Conservation (phyloP, 1,140 invertebrate species). For the Meloidogyne floridensis region DNA sequence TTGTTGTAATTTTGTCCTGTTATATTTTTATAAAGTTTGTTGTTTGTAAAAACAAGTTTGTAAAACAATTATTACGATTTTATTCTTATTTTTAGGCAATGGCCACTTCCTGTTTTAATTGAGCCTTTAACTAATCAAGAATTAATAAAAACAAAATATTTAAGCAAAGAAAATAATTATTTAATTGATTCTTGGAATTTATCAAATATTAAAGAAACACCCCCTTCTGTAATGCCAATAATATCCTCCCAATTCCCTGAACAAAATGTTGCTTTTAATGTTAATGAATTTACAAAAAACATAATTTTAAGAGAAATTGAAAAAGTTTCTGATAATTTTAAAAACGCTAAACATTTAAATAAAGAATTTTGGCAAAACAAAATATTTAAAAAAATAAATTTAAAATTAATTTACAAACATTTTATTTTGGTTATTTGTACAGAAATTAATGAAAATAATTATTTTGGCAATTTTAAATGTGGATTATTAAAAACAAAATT, state of each 20-base stretch:
- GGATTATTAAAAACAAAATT: background rate
- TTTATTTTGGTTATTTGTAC: conserved; percentile 22
- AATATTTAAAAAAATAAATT: background rate
- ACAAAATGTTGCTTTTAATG: conserved; percentile 22
- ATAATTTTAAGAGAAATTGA: conserved; percentile 14
- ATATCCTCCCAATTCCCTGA: conserved; percentile 15
- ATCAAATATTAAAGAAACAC: background rate
- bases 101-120: conserved; percentile 10
- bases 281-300: conserved; percentile 10
- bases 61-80: no score
- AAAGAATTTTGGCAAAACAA: background rate
- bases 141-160: background rate
- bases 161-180: background rate
- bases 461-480: background rate
- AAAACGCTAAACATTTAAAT: conserved; percentile 4
- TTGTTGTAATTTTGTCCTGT: no score
- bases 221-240: conserved; percentile 4
- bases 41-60: background rate
- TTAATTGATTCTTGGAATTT: conserved; percentile 14
- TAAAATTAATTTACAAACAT: conserved; percentile 3
- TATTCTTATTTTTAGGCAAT: conserved; percentile 14
- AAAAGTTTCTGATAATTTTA: background rate
- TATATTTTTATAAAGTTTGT: background rate
- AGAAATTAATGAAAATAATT: background rate
- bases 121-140: background rate